These are phyloP conservation scores for Adoxophyes honmai DNA, from an alignment of 1,140 invertebrate genomes.

Conservation along the genomic window DNA sequence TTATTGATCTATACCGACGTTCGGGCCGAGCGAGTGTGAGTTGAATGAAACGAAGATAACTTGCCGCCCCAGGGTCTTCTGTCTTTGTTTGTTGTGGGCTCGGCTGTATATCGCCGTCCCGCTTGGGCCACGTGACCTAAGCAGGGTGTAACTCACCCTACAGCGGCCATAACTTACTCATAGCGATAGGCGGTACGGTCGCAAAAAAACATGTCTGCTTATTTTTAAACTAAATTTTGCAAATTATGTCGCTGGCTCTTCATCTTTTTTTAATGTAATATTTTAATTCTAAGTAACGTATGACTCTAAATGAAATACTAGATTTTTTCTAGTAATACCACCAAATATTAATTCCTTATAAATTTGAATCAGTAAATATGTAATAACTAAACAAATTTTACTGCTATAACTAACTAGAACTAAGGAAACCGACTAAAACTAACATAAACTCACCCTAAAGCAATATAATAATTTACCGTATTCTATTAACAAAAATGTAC, in stretches of 20 bases:
- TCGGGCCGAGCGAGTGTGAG: slow-evolving; percentile 72
- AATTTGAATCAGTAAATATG: too few relatives aligned
- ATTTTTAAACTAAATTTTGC: slow-evolving; percentile 41
- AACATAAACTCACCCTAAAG: too few relatives aligned
- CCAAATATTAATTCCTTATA: too few relatives aligned
- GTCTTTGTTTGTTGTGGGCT: slow-evolving; percentile 39
- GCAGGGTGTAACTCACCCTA: slow-evolving; percentile 76
- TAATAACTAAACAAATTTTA: too few relatives aligned
- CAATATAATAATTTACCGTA: too few relatives aligned
- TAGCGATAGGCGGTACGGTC: slow-evolving; percentile 75
- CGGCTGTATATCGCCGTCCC: slow-evolving; percentile 48
- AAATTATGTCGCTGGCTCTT: too few relatives aligned
- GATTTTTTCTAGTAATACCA: too few relatives aligned
- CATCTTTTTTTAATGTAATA: slow-evolving; percentile 26
- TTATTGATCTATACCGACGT: slow-evolving; percentile 78
- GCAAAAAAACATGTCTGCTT: slow-evolving; percentile 68
- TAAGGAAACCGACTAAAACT: too few relatives aligned
- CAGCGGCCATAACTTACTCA: slow-evolving; percentile 78
- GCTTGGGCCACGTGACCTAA: slow-evolving; percentile 72
- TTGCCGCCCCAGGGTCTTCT: slow-evolving; percentile 61
- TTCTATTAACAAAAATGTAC: not conserved
- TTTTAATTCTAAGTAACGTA: not conserved
- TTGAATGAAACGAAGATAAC: slow-evolving; percentile 77
- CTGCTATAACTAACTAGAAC: too few relatives aligned
- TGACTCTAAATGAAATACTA: too few relatives aligned